A percentile compares a stretch with the other conserved stretches of the same genome.
These are phyloP conservation scores for Epizoanthus ramosus DNA, from an alignment of 92 coral and sea anemone species.

Conservation along the genomic window DNA sequence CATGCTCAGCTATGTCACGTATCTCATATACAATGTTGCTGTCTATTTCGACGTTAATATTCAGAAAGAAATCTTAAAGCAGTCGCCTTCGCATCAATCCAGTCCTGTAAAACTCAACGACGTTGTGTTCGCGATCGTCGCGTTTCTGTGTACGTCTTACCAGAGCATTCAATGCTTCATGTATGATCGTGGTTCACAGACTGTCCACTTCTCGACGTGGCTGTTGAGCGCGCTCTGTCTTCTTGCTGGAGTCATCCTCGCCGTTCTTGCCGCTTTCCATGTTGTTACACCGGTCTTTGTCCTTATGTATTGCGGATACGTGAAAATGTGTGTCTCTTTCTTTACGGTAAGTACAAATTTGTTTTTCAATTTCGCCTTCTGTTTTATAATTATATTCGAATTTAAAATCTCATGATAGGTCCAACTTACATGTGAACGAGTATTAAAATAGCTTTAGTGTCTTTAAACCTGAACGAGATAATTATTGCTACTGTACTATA, in stretches of 20 bases:
- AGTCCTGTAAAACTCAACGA: slow-evolving; percentile 77
- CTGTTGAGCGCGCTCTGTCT: slow-evolving; percentile 45
- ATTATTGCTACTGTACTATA: too few relatives aligned
- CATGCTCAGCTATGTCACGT: slow-evolving; percentile 72
- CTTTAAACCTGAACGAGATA: too few relatives aligned
- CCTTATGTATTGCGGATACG: slow-evolving; percentile 79
- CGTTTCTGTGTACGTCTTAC: slow-evolving; percentile 60
- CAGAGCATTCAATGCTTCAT: slow-evolving; percentile 65
- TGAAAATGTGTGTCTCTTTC: slow-evolving; percentile 77
- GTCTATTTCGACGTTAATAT: slow-evolving; percentile 67
- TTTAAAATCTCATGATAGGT: too few relatives aligned
- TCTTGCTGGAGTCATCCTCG: slow-evolving; percentile 49
- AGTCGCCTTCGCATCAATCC: slow-evolving; percentile 59
- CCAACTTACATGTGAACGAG: too few relatives aligned
- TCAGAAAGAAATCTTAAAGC: slow-evolving; percentile 44
- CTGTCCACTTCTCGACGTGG: slow-evolving; percentile 58
- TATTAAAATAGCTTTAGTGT: too few relatives aligned
- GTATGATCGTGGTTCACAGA: slow-evolving; percentile 79
- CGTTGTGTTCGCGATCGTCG: slow-evolving; percentile 72
- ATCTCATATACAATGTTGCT: slow-evolving; percentile 72
- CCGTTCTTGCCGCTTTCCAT: slow-evolving; percentile 50
- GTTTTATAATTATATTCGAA: not conserved
- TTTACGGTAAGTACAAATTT: slow-evolving; percentile 68
- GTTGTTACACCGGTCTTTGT: slow-evolving; percentile 66
- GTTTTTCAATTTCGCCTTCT: not conserved